Evolutionary conservation across 2,113 vertebrate genomes (phyloP).

Genomic region (Brachypodius melanocephalos): DNA sequence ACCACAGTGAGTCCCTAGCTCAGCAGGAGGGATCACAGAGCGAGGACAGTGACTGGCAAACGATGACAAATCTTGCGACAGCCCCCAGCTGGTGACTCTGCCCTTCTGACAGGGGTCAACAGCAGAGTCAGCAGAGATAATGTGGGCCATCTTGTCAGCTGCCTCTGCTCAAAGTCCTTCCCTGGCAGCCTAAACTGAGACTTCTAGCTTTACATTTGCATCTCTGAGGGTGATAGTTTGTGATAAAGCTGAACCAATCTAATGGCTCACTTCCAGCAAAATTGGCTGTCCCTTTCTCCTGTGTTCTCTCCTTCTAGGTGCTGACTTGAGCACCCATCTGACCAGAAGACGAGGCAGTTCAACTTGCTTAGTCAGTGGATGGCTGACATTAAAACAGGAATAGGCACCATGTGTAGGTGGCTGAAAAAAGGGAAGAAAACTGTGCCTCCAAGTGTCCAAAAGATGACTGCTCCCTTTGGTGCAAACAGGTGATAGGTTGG

Average conservation of each 20-base stretch:
- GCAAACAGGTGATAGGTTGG: background rate
- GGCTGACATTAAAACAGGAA: background rate
- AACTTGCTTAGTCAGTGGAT: background rate
- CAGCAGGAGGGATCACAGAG: slow-evolving; percentile 29
- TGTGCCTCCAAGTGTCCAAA: background rate
- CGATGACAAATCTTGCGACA: slow-evolving; percentile 28
- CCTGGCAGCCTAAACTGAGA: background rate
- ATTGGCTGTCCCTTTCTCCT: background rate
- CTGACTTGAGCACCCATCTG: background rate
- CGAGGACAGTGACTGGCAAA: slow-evolving; percentile 10
- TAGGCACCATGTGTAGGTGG: background rate
- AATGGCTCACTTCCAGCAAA: background rate
- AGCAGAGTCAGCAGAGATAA: slow-evolving; percentile 47
- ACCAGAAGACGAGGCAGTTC: background rate
- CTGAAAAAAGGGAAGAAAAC: background rate
- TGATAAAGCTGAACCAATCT: background rate
- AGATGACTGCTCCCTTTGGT: background rate
- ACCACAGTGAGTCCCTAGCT: background rate
- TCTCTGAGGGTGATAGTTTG: background rate
- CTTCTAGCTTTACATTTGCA: background rate
- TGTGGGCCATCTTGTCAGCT: background rate
- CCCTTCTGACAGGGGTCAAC: slow-evolving; percentile 50
- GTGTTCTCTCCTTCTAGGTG: background rate
- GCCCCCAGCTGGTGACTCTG: slow-evolving; percentile 20
- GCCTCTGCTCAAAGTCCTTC: slow-evolving; percentile 4